Base-by-base conservation (phyloP, 2,797 vertebrate genomes). In the Rousettus madagascariensis region DNA sequence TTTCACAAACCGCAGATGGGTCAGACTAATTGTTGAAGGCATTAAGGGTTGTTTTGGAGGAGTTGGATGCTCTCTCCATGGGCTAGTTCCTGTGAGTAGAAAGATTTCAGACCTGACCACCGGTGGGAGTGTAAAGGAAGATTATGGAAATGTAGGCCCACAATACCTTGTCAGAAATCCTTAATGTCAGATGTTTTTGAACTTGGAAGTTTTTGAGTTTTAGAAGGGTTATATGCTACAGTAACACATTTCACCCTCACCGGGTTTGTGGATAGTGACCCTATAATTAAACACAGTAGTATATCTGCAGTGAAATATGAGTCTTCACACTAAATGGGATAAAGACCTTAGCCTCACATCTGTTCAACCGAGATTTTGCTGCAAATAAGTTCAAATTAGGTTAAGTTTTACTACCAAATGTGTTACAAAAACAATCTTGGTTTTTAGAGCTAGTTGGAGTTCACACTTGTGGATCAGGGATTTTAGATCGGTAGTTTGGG, bases 291-390 rank as follows among this genome's bases (percentile, higher is more conserved):
- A 51, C 36, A 84, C 5, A 8, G 17, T 43, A 68, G 7, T 69
- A 28, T 59, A 61, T 86, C 36, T 92, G 55, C 5, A 61, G 13
- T 86, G 55, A 68, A 51, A 69, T 78, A 20, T 41, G 36, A 68
- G 43, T 75, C 75, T 77, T 92, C 10, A 74, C 33, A 59, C 1
- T 59, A 83, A 84, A n/a, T 96, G n/a, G 24, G 38, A 65, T 53
- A 51, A 82, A 96, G 46, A 83, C 75, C 82, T 95, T 26, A 79
- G 63, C 55, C 33, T 91, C 30, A 33, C 17, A 59, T 86, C 66
- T 92, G 10, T 94, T 90, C 38, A 89, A 57, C 61, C 93, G 86
- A 97, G 12, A 51, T 84, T 93, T 93, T 95, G 10, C 2, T 80
- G 59, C 65, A 95, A 3, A n/a, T 74, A n/a, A 49, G 33, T 93